Evolutionary conservation across 2,797 vertebrate genomes (phyloP).

Genomic region (Strix occidentalis): DNA sequence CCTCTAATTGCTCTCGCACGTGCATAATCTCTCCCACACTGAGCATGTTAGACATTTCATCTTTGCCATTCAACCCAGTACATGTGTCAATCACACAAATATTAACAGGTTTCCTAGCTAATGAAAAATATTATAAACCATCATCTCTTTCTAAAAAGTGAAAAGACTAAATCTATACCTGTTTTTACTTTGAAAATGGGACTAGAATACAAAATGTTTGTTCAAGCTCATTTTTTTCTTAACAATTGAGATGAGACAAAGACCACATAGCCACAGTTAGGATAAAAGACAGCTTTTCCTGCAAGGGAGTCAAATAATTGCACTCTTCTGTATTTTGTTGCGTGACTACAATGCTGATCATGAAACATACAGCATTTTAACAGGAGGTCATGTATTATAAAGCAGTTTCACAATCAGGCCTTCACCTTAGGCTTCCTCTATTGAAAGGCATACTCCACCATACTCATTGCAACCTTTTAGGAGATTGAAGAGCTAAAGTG

Average conservation of each 20-base stretch:
- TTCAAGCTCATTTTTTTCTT: neutral
- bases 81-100: neutral
- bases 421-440: neutral
- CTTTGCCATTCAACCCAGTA: neutral
- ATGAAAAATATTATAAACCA: neutral
- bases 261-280: neutral
- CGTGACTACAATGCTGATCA: rapidly evolving
- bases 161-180: neutral
- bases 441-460: neutral
- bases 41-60: neutral
- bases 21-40: neutral
- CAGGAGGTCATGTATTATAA: neutral
- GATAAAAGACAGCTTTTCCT: neutral
- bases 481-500: neutral
- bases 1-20: rapidly evolving
- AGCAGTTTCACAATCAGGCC: neutral
- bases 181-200: neutral
- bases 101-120: neutral
- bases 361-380: neutral
- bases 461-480: neutral
- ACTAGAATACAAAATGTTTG: neutral
- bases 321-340: neutral
- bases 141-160: neutral
- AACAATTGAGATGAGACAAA: neutral
- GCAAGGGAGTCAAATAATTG: neutral